Evolutionary conservation across 2,113 vertebrate genomes (phyloP).

Genomic region (Dasyprocta punctata): DNA sequence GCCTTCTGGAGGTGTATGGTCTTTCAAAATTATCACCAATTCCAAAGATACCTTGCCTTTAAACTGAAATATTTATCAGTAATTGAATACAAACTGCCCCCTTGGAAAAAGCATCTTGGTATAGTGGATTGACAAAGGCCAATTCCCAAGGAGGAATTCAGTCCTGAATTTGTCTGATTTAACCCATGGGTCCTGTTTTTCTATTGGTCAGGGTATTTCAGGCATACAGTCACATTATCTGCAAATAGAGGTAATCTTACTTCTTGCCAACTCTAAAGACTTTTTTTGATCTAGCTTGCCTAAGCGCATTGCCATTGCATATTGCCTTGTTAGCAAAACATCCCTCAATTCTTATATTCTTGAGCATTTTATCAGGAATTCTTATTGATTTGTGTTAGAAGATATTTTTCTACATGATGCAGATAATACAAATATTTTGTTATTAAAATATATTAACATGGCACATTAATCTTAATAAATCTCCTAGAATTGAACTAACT

Average conservation of each 20-base stretch:
- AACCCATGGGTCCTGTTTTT: not conserved
- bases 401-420: not conserved
- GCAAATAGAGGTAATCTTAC: not conserved
- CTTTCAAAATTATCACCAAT: not conserved
- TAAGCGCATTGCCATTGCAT: not conserved
- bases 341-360: not conserved
- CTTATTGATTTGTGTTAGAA: not conserved
- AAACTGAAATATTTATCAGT: not conserved
- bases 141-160: not conserved
- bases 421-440: not conserved
- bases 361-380: not conserved
- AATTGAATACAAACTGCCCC: not conserved
- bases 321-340: not conserved
- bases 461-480: not conserved
- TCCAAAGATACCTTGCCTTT: not conserved
- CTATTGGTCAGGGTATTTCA: too few species aligned
- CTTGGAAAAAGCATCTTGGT: not conserved
- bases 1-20: not conserved
- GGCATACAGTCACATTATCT: too few species aligned
- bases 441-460: not conserved
- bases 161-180: not conserved
- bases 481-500: not conserved
- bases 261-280: not conserved
- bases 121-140: not conserved
- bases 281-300: not conserved